phyloP scores from a whole-genome alignment of 2,113 vertebrate genomes.

The Marmota flaviventris region DNA sequence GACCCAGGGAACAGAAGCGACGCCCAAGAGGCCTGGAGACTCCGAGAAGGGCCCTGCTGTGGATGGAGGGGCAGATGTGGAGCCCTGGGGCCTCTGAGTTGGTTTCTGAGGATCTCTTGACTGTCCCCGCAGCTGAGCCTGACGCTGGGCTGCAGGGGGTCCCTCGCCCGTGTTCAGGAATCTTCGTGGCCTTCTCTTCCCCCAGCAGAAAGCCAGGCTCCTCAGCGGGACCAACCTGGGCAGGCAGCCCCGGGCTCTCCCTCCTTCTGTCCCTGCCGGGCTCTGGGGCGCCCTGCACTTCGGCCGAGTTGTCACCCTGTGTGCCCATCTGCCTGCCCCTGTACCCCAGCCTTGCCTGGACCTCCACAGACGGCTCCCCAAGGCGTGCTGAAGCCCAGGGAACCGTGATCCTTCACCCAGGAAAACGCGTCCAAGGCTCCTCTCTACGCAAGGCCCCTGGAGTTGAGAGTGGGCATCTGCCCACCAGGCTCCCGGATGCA shows the following conservation, averaged over 20 bases:
- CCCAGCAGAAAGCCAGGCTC: neutral
- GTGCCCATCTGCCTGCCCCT: neutral
- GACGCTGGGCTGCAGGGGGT: neutral
- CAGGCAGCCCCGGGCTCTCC: rapidly evolving
- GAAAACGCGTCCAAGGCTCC: neutral
- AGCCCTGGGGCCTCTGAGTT: no score
- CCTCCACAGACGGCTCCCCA: neutral
- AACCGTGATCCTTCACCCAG: neutral
- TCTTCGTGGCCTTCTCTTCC: neutral
- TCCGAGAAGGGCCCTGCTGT: neutral
- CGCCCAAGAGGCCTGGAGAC: neutral
- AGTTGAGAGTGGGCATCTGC: neutral
- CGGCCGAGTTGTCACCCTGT: rapidly evolving
- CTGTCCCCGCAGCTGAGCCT: neutral
- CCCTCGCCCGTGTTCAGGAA: neutral
- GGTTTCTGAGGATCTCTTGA: no score
- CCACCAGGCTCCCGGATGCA: no score
- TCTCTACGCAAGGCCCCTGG: neutral
- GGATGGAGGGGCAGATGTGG: no score
- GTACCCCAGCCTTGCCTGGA: rapidly evolving
- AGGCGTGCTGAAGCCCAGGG: rapidly evolving
- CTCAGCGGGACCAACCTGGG: rapidly evolving
- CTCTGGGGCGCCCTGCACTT: rapidly evolving
- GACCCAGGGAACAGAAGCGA: neutral
- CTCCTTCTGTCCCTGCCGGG: neutral